Evolutionary conservation across 2,888 invertebrate genomes (phyloP), one percentile per base, ranked within the genome.

Genomic region (Hanleya hanleyi): DNA sequence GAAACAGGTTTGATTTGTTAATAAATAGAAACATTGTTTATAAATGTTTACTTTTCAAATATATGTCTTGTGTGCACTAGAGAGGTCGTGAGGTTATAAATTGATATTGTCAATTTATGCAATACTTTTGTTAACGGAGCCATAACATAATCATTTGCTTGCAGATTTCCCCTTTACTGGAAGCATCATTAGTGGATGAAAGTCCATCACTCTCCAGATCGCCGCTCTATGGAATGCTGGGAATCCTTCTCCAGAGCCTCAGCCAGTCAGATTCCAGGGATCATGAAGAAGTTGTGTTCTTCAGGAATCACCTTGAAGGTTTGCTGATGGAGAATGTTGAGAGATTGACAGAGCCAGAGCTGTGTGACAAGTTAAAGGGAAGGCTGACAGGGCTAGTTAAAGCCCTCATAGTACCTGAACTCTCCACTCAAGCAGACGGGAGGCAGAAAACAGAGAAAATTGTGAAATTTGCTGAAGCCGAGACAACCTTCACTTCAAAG

Each of bases 121-220:
- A 41, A 15, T 41, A 15, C n/a, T n/a, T 41, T n/a, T 41, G 47
- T 41, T 12, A 15, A n/a, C n/a, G 12, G n/a, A 41, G 12, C 12
- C 12, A 41, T n/a, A 41, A n/a, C 65, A 22, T 38, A 70, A 15
- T 62, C 50, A 50, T 41, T 72, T 62, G 69, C 36, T 69, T 79
- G 32, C 71, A 90, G 90, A 76, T 90, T 6, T 38, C 87, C 41
- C 83, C 86, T 26, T 72, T 89, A 12, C 75, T 90, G 9, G 80
- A 86, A 70, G 81, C 84, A 1, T 87, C 88, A 3, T 69, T 89
- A 4, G 69, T 83, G 18, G 87, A 87, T 33, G 69, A 62, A 7
- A 80, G 76, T 22, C 75, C 83, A 18, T 77, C 77, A 7, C 76
- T 88, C 29, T 78, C 81, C n/a, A 83, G 76, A 29, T 81, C 87